phyloP scores from a whole-genome alignment of 2,797 vertebrate genomes.

The Ciconia nigra region DNA sequence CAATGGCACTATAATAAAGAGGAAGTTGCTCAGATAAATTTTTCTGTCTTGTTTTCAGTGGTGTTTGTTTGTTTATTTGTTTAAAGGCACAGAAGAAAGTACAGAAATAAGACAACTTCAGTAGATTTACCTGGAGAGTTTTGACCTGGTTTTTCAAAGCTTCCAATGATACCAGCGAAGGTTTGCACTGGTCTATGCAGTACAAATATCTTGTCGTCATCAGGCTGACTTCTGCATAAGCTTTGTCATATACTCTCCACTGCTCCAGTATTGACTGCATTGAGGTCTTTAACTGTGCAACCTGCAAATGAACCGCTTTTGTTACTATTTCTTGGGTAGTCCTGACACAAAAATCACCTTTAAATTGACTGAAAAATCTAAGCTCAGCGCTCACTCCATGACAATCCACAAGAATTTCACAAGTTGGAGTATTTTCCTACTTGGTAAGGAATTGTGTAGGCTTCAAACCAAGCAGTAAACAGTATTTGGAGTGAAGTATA shows the following conservation, averaged over 20 bases:
- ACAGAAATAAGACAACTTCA: not conserved
- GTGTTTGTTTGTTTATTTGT: not conserved
- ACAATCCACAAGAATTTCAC: not conserved
- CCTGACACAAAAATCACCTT: not conserved
- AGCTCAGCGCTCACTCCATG: not conserved
- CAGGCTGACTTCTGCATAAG: slow-evolving; percentile 58
- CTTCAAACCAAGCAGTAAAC: not conserved
- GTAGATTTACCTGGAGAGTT: slow-evolving; percentile 82
- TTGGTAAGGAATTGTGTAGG: not conserved
- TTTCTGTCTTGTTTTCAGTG: not conserved
- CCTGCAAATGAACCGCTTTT: slow-evolving; percentile 53
- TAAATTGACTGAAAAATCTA: not conserved
- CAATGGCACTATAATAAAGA: not conserved
- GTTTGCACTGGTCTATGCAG: slow-evolving; percentile 62
- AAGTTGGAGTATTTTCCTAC: not conserved
- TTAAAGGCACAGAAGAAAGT: not conserved
- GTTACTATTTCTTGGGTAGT: not conserved
- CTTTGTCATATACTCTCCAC: slow-evolving; percentile 75
- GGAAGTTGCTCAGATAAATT: not conserved
- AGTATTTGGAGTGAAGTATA: not conserved
- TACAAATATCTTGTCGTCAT: slow-evolving; percentile 70
- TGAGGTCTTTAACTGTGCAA: slow-evolving; percentile 52
- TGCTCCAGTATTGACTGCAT: slow-evolving; percentile 66
- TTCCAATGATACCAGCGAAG: slow-evolving; percentile 66
- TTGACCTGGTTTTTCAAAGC: slow-evolving; percentile 70